Base-by-base conservation (phyloP, 2,113 vertebrate species). In the Rhynchomys soricoides region DNA sequence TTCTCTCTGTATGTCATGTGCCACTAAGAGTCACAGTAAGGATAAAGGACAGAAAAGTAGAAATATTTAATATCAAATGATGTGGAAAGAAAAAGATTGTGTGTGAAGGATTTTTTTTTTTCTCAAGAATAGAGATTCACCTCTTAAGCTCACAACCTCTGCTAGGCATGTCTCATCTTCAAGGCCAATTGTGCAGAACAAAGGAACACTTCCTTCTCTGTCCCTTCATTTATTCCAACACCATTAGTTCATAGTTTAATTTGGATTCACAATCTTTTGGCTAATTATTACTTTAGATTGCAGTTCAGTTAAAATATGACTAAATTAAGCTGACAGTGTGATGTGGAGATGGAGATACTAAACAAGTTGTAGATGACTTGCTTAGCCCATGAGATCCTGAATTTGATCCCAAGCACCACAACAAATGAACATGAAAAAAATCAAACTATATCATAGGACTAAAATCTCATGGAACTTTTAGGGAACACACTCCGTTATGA, bases 401-500 rank as follows among this genome's bases (percentile, higher is more conserved):
- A 37, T 40, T 26, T 24, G 6, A 48, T 48, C 19, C 40, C 19
- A 31, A n/a, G 19, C 17, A 90, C 88, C 10, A 77, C 88, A 62
- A 5, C 52, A 77, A 89, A 57, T 1, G 75, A 94, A 64, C 6
- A 77, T 52, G 40, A 90, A 2, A 48, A 48, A 48, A 95, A 89
- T 90, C 52, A 83, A 92, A 92, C 8, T 93, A 62, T 40, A 82
- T 22, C 48, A 1, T n/a, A 43, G 37, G 17, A 79, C 64, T 71
- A 52, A n/a, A 92, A 91, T 85, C 15, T 95, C 50, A 92, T 16
- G n/a, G 37, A 95, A 96, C 3, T 97, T 50, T 62, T 37, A 59
- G 24, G 55, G n/a, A 82, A 79, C 34, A 50, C 24, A 21, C 21
- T 68, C 83, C 93, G 89, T 52, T 74, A 29, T 37, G 10, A 64